Evolutionary conservation across 2,113 vertebrate species (phyloP), one percentile per base, ranked within the genome.

Genomic region (Sturnira hondurensis): DNA sequence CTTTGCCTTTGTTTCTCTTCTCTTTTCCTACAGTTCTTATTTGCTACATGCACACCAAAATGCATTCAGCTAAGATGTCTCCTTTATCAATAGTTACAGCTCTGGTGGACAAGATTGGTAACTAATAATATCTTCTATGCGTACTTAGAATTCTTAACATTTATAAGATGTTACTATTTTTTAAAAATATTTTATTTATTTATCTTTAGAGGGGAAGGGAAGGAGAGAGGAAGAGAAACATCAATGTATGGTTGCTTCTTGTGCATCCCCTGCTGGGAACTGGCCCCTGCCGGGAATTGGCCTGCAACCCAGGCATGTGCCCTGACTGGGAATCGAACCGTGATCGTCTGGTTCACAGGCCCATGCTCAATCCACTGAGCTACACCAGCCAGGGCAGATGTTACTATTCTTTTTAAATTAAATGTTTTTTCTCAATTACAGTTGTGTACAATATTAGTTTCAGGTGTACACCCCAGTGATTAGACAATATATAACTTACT

Each of bases 61-160:
- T 99, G 89, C 91, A 98, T 1, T 97, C 78, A 0, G 96, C 98
- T 95, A 97, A 98, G 73, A 99, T 95, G 91, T 99, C 99, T 84
- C 99, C 99, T 80, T 98, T 99, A 96, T 99, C 99, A 11, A 99
- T 99, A 86, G 99, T 99, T 98, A 99, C 99, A 33, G 99, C 99
- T 74, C 98, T 99, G 97, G 99, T 99, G 97, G 99, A 99, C 98
- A 99, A 99, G 97, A 99, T 99, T 80, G 99, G 99, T 99, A 98
- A 98, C 98, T 94, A 20, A 28, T 83, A 12, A 13, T 87, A 54
- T 90, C 31, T 73, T 88, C 20, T 97, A 0, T 86, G 41, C 78
- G 41, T 88, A 33, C 41, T 86, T 96, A 81, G 11, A 76, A 90
- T 78, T 96, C 91, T 97, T 92, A 94, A 41, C 96, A 92, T 68